Evolutionary conservation across 2,888 invertebrate genomes (phyloP).

Genomic region (Molanna angustata): DNA sequence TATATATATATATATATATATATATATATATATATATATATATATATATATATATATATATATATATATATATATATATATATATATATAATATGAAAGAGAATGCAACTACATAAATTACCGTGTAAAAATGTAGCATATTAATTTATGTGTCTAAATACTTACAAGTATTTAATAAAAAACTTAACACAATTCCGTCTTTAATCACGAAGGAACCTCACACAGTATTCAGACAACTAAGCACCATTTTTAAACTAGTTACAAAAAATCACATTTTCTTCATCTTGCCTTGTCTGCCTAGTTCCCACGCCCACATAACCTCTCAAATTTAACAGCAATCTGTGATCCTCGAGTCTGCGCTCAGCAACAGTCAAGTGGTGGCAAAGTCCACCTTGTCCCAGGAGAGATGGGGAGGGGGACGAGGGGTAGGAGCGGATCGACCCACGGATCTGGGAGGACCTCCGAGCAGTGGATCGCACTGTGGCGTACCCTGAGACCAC

Average conservation of each 20-base stretch:
- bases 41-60: too few species aligned
- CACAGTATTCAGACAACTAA: conserved; percentile 10
- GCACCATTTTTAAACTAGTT: conserved; percentile 25
- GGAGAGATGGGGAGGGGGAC: conserved; percentile 60
- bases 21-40: too few species aligned
- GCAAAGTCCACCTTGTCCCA: conserved; percentile 80
- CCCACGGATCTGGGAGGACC: conserved; percentile 59
- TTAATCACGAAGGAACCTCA: too few species aligned
- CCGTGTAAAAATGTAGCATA: too few species aligned
- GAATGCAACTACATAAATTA: too few species aligned
- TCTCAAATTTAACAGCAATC: conserved; percentile 20
- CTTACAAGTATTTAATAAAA: too few species aligned
- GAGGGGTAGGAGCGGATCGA: conserved; percentile 62
- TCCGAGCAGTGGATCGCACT: conserved; percentile 72
- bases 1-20: too few species aligned
- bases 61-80: too few species aligned
- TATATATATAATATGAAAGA: too few species aligned
- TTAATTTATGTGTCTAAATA: too few species aligned
- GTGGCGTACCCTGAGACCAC: conserved; percentile 51
- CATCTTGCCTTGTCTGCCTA: not conserved
- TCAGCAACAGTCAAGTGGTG: conserved; percentile 50
- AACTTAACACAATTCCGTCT: too few species aligned
- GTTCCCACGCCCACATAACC: not conserved
- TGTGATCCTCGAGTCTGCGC: conserved; percentile 1
- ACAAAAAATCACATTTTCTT: conserved; percentile 15